Evolutionary conservation across 2,888 invertebrate species (phyloP), one percentile per base, ranked within the genome.

Genomic region (Drosophila multiciliata): DNA sequence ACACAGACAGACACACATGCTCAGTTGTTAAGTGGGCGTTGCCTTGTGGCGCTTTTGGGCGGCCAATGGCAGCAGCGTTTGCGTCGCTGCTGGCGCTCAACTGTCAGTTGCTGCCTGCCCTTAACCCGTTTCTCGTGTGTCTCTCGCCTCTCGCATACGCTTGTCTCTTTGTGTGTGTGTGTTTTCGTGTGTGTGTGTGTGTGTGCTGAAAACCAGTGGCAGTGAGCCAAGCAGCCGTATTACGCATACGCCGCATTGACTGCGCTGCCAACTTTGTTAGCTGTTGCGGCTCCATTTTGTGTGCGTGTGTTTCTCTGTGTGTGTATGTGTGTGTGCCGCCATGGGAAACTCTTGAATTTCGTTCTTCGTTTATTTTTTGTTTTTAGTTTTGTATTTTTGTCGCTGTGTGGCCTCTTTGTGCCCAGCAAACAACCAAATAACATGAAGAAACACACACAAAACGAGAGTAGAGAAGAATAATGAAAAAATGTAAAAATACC

Each of bases 131-230:
- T 88, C 65, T 49, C 29, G 49, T 59, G n/a, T 59, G 53, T 62
- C 58, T 63, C 64, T 65, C 52, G 45, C 20, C 15, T 52, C 65
- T 68, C 38, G 26, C 32, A 23, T 50, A 29, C 32, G 35, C 40
- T 23, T 55, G 48, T 53, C 23, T 63, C 35, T 50, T 45, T 49
- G 52, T 49, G 64, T 61, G 48, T 42, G 38, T 35, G 23, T 26
- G 36, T 23, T 9, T 53, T 48, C 45, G 54, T 64, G 50, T 57
- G 49, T 66, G 29, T 70, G 29, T 70, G 62, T 64, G 74, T 59
- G 59, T 36, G 73, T 73, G 83, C 75, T 76, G 65, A 88, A 91
- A 84, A 90, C 91, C 91, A 87, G 86, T 87, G 85, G 91, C 82
- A 84, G 83, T 79, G 74, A 66, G 66, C 73, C 83, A 64, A 65